These are phyloP conservation scores for Choristoneura rosaceana DNA, from an alignment of 2,888 invertebrate genomes.

Conservation along the genomic window DNA sequence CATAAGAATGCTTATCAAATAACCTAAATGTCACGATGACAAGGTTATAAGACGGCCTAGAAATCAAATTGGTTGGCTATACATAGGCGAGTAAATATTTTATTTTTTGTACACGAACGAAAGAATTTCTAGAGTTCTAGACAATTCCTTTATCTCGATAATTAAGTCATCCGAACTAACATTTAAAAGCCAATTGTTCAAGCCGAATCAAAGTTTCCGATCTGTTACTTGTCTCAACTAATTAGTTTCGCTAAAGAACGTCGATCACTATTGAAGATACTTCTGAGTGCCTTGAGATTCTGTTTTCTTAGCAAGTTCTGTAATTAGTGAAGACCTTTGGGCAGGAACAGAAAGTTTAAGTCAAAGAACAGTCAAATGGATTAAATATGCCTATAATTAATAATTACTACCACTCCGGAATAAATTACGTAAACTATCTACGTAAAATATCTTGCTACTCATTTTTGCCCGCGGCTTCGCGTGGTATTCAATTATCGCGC, in stretches of 20 bases:
- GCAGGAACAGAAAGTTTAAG: slow-evolving; percentile 2
- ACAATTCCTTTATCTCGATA: neutral
- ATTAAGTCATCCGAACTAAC: neutral
- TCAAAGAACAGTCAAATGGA: neutral
- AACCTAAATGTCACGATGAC: no score
- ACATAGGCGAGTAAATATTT: no score
- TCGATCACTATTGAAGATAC: slow-evolving; percentile 35
- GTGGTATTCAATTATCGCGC: no score
- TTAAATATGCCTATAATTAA: neutral
- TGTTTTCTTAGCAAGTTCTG: slow-evolving; percentile 38
- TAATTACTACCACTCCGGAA: no score
- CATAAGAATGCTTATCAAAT: no score
- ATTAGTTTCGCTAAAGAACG: slow-evolving; percentile 6
- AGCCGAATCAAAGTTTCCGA: neutral
- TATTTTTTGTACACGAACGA: no score
- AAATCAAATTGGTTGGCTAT: no score
- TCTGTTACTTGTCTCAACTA: slow-evolving; percentile 8
- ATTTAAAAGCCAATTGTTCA: neutral
- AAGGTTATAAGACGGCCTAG: no score
- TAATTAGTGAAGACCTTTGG: slow-evolving; percentile 36
- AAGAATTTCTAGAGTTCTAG: neutral
- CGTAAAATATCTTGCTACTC: no score
- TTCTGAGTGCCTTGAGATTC: slow-evolving; percentile 24
- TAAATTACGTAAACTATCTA: no score
- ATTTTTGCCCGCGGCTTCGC: no score